A percentile compares a stretch with the other conserved stretches of the same genome.
Conservation (phyloP, 2,888 invertebrate species). For the Leptothorax acervorum region DNA sequence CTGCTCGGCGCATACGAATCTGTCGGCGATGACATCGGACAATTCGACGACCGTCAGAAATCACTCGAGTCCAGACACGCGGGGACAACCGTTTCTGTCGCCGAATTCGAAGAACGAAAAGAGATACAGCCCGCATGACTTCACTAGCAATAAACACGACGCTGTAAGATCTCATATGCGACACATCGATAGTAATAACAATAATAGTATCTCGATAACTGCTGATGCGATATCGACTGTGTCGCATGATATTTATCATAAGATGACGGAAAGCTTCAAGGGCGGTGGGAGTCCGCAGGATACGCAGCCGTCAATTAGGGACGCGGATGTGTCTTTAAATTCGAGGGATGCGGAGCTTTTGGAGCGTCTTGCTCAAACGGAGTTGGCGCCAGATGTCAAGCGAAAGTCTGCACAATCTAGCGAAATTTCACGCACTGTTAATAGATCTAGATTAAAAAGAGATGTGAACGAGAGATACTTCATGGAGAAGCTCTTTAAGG, state of each 20-base stretch:
- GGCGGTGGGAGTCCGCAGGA: conserved; percentile 22
- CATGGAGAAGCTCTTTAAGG: conserved; percentile 89
- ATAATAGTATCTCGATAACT: background rate
- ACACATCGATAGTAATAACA: conserved; percentile 51
- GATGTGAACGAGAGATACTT: conserved; percentile 87
- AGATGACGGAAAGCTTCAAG: conserved; percentile 41
- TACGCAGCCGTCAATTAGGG: background rate
- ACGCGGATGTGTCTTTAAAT: conserved; percentile 14
- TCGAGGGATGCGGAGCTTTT: conserved; percentile 67
- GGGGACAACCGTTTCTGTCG: conserved; percentile 65
- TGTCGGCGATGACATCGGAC: conserved; percentile 62
- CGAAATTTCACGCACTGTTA: conserved; percentile 55
- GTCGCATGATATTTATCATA: conserved; percentile 21
- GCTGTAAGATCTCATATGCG: conserved; percentile 63
- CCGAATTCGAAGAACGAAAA: conserved; percentile 65
- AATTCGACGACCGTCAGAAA: conserved; percentile 60
- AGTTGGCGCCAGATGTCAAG: conserved; percentile 43
- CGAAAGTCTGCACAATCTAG: conserved; percentile 32
- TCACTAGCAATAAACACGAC: conserved; percentile 56
- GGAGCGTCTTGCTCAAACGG: conserved; percentile 76
- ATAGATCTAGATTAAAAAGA: conserved; percentile 71
- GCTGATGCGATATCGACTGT: conserved; percentile 19
- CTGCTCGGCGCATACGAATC: conserved; percentile 90
- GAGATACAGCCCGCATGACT: conserved; percentile 57
- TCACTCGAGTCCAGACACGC: conserved; percentile 63